Evolutionary conservation across 2,113 vertebrate species (phyloP), one percentile per base, ranked within the genome.

Genomic region (Ifrita kowaldi): DNA sequence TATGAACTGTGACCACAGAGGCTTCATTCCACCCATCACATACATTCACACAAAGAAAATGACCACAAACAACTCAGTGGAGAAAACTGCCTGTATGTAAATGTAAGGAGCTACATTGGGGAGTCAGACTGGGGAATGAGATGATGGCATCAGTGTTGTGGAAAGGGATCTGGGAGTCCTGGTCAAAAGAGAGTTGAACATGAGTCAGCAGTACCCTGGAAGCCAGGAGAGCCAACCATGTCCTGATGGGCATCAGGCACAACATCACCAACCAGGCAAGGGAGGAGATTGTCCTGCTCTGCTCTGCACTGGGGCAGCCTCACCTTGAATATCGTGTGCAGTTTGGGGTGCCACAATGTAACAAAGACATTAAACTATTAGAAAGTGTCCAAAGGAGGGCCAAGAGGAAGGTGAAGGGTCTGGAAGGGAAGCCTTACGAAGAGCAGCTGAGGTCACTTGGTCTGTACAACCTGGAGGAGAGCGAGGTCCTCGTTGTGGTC

Each of bases 211-310:
- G 33, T 28, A 46, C 10, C 73, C 63, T 39, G 39, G 46, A 46
- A 69, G 73, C 27, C 84, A 87, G 33, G 47, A 69, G 47, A 19
- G 33, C 23, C 28, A 33, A 7, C 0, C 1, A 0, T 33, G 39
- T 46, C n/a, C 64, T 46, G 39, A 6, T 3, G 47, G 0, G 7
- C 39, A 46, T 62, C 33, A 87, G 39, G 15, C 27, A 39, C 28
- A 60, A 63, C 53, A 68, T 23, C 0, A 0, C 39, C 53, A 77
- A 39, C 22, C 0, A 0, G 33, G 33, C 23, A 62, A 62, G 15
- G 55, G 64, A 53, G 15, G 5, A 23, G 39, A 87, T 28, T 87
- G 23, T 46, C 28, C 73, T 0, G 1, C 39, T 35, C 32, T 62
- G 56, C 27, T 84, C 47, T 87, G 39, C 1, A 0, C 18, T 77